These are phyloP conservation scores for Tyria jacobaeae DNA, from an alignment of 2,888 invertebrate species.

Conservation along the genomic window DNA sequence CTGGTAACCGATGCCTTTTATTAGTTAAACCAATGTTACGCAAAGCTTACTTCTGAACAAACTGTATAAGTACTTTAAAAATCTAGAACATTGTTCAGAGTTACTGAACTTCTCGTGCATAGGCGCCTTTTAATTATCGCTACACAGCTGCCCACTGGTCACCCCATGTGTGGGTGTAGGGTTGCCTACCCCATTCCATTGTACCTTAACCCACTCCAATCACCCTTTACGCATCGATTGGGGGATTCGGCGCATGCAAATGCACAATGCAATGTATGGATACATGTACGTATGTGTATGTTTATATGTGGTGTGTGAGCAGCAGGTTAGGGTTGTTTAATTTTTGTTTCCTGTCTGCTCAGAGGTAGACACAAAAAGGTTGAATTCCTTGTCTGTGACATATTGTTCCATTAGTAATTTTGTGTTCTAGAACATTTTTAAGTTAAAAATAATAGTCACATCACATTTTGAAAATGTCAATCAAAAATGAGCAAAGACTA, in stretches of 20 bases:
- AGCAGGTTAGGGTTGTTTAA: background rate
- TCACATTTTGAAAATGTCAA: no score
- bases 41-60: background rate
- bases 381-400: background rate
- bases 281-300: conserved; percentile 12
- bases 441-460: no score
- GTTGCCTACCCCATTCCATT: conserved; percentile 26
- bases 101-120: conserved; percentile 14
- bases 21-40: background rate
- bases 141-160: conserved; percentile 46
- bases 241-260: conserved; percentile 70
- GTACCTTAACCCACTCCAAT: conserved; percentile 18
- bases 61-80: background rate
- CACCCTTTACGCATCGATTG: conserved; percentile 75
- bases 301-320: background rate
- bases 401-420: background rate
- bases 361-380: background rate
- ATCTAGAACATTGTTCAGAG: background rate
- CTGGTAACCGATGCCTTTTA: no score
- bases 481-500: no score
- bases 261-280: conserved; percentile 60
- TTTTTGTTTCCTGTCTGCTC: background rate
- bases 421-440: background rate
- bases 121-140: conserved; percentile 64
- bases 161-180: conserved; percentile 24